Evolutionary conservation across 2,797 vertebrate genomes (phyloP), one percentile per base, ranked within the genome.

Genomic region (Chlorospingus semifuscus): DNA sequence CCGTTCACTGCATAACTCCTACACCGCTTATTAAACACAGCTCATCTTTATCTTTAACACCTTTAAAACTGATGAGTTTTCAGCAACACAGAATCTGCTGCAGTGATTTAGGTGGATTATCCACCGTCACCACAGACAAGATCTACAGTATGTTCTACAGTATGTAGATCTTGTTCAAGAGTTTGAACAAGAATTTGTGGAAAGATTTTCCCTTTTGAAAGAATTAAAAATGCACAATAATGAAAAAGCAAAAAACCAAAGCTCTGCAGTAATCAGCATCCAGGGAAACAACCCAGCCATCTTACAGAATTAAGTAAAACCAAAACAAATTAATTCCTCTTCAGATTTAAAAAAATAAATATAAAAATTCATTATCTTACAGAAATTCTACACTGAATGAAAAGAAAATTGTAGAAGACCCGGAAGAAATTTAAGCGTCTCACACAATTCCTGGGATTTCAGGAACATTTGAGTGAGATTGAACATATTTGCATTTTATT

Each of bases 381-480:
- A 78, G 41, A 84, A 74, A 84, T 71, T 68, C 41, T 39, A 44
- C 6, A 9, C n/a, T 57, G 30, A 81, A 59, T 36, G 42, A 82
- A 91, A 94, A 83, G 8, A 66, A 85, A 64, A 56, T 9, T 60
- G 14, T 29, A 78, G 39, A 72, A 83, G 12, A 72, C 8, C 6
- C 9, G 12, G 19, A 90, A 41, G 94, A 94, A 88, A 80, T 76
- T 77, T 32, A 75, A 60, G 11, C 60, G 53, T 5, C 47, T 92
- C 53, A 29, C 52, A 46, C 23, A 59, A 50, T 17, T 90, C 39
- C 53, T 65, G 34, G 21, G 39, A 41, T 93, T 84, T 41, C 5
- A 32, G 61, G 41, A 70, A 26, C 34, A 55, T 44, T 7, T 59
- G 42, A 63, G 29, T 74, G 44, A 70, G 44, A 87, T 46, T 85